These are phyloP conservation scores for Nephrotoma flavescens DNA, from an alignment of 2,888 invertebrate species.

Conservation along the genomic window DNA sequence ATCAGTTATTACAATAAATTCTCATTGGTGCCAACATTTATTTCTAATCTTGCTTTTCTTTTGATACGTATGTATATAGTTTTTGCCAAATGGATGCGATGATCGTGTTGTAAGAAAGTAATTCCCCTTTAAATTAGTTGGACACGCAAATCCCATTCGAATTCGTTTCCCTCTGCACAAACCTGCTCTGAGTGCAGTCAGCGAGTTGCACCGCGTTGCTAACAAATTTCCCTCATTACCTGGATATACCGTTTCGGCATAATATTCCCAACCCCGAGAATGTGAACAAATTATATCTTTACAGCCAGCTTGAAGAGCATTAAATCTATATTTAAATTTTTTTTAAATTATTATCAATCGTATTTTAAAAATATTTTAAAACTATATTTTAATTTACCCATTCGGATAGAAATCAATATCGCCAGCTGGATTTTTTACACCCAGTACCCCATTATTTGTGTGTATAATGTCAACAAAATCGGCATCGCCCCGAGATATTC, in stretches of 20 bases:
- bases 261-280: slow-evolving; percentile 22
- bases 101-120: slow-evolving; percentile 25
- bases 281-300: slow-evolving; percentile 26
- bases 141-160: slow-evolving; percentile 26
- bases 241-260: slow-evolving; percentile 24
- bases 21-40: too few species aligned
- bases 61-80: too few species aligned
- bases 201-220: slow-evolving; percentile 19
- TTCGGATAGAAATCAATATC: slow-evolving; percentile 28
- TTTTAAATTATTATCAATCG: not conserved
- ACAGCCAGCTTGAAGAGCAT: slow-evolving; percentile 21
- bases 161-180: slow-evolving; percentile 19
- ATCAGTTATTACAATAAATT: too few species aligned
- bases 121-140: slow-evolving; percentile 22
- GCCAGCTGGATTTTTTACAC: slow-evolving; percentile 22
- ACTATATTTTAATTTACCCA: slow-evolving; percentile 13
- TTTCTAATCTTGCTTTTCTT: too few species aligned
- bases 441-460: slow-evolving; percentile 23
- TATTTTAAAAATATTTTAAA: not conserved
- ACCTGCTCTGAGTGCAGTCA: slow-evolving; percentile 18
- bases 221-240: slow-evolving; percentile 19
- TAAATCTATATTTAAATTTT: not conserved
- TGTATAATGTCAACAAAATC: slow-evolving; percentile 25
- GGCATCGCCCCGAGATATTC: slow-evolving; percentile 24
- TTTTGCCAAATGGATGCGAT: slow-evolving; percentile 20